Evolutionary conservation across 2,797 vertebrate species (phyloP), one percentile per base, ranked within the genome.

Genomic region (Halcyon badia): DNA sequence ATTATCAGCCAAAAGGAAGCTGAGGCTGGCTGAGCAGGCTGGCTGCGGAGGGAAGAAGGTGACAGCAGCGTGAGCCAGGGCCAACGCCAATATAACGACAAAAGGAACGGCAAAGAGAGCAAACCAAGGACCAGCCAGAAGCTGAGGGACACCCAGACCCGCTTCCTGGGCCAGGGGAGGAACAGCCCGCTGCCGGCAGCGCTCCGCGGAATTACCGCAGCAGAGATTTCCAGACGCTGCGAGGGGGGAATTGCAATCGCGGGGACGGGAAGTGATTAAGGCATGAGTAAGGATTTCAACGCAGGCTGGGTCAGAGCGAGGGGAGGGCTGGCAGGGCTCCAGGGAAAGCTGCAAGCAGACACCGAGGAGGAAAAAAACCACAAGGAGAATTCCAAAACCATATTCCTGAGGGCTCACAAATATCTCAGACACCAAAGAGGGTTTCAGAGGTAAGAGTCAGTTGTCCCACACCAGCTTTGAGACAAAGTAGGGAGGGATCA

Each of bases 201-300:
- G 16, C 21, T 31, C 58, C 1, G 2, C 70, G 66, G 77, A 87
- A 72, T 30, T 18, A 70, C 30, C 6, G 0, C 5, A 39, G 66
- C 42, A 42, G 49, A 42, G 91, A 37, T 21, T 75, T 65, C 35
- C 56, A 92, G 91, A 89, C 78, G 84, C 68, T 66, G 64, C 0
- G 1, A 70, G 41, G 26, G 48, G 60, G 52, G 70, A 70, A 54
- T 19, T 88, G 86, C 90, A 65, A 66, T n/a, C 52, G 44, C 4
- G 1, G 48, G 42, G 82, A 28, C 12, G 1, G 91, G 94, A 96
- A 97, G 90, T 83, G 91, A 97, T 88, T 93, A 81, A 95, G 65
- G 82, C 65, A 64, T 94, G 95, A 96, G 89, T 89, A 94, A 95
- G 92, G 82, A 35, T 56, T 94, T 71, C 76, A 49, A 31, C 42